These are phyloP conservation scores for Cherax quadricarinatus DNA, from an alignment of 1,140 invertebrate species.

Conservation along the genomic window DNA sequence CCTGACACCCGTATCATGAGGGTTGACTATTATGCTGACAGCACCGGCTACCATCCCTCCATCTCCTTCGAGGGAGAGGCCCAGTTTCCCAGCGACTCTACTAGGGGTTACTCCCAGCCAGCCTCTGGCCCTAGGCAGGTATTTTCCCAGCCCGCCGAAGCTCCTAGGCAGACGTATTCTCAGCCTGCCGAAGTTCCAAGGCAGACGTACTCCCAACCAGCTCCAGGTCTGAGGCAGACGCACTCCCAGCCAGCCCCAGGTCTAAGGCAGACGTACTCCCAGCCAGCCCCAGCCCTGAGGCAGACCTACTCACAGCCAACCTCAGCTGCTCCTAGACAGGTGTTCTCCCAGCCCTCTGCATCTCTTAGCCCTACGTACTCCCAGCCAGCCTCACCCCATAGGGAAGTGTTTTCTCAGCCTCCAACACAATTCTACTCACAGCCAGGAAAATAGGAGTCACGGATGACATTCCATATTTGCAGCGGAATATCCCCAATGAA, in stretches of 20 bases:
- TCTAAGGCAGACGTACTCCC: not conserved
- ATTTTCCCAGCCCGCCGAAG: not conserved
- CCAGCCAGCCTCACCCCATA: not conserved
- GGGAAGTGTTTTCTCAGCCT: not conserved
- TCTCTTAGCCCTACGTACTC: not conserved
- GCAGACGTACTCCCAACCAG: not conserved
- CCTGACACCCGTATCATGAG: slow-evolving; percentile 58
- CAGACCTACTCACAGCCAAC: not conserved
- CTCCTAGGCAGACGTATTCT: not conserved
- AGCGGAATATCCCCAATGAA: no score
- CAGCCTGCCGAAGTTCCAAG: no score
- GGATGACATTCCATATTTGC: not conserved
- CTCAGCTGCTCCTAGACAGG: not conserved
- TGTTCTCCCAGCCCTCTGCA: not conserved
- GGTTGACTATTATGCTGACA: slow-evolving; percentile 56
- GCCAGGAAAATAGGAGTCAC: not conserved
- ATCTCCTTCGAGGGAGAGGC: slow-evolving; percentile 66
- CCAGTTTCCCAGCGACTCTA: slow-evolving; percentile 32
- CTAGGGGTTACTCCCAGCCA: not conserved
- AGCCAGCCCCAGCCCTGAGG: no score
- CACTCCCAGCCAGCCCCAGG: not conserved
- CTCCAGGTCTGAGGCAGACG: not conserved
- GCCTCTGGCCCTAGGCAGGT: not conserved
- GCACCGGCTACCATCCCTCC: slow-evolving; percentile 58
- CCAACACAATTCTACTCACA: not conserved